Evolutionary conservation across 2,113 vertebrate genomes (phyloP).

Genomic region (Ophiodon elongatus): DNA sequence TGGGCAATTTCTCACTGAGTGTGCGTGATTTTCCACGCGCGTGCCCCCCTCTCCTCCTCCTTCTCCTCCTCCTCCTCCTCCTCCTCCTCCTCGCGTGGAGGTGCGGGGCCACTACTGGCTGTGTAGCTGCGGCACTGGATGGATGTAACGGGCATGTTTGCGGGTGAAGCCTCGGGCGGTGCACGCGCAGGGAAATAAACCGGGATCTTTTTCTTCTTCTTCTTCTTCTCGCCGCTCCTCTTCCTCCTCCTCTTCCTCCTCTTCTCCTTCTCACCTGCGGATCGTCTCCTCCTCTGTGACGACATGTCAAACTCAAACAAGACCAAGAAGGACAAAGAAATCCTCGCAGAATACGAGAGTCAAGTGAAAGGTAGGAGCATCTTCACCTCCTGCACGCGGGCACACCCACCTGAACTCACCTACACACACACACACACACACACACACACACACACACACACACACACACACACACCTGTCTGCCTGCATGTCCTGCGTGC

Average conservation of each 20-base stretch:
- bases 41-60: not conserved
- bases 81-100: conserved; percentile 64
- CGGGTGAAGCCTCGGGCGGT: conserved; percentile 62
- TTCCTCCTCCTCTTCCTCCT: not conserved
- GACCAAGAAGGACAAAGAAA: conserved; percentile 98
- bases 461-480: conserved; percentile 41
- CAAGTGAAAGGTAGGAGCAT: conserved; percentile 92
- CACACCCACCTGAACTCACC: conserved; percentile 51
- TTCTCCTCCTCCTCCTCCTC: conserved; percentile 31
- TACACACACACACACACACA: conserved; percentile 4
- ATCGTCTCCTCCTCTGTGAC: conserved; percentile 50
- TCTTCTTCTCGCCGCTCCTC: not conserved
- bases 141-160: conserved; percentile 67
- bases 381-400: not conserved
- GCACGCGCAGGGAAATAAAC: conserved; percentile 57
- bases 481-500: conserved; percentile 18
- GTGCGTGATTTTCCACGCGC: conserved; percentile 51
- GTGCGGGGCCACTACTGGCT: conserved; percentile 67
- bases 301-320: conserved; percentile 91
- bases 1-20: conserved; percentile 51
- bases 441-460: not conserved
- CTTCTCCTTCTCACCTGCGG: conserved; percentile 18
- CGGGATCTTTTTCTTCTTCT: not conserved
- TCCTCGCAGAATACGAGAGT: conserved; percentile 94
- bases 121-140: conserved; percentile 76